Conservation (phyloP, 2,888 invertebrate species). For the Ennomos erosarius region DNA sequence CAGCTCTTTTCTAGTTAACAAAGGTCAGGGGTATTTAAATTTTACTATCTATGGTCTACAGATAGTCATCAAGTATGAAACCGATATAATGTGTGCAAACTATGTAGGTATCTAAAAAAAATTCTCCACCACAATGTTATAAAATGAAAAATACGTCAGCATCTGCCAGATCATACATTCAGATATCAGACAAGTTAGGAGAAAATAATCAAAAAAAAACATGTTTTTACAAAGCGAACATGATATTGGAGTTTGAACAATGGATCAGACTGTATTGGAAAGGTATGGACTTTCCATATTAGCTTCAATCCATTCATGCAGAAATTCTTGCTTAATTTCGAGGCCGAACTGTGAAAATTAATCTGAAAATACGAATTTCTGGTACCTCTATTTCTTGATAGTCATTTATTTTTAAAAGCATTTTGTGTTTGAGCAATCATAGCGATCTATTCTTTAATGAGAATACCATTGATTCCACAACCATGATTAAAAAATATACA, state of each 20-base stretch:
- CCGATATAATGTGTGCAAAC: too few species aligned
- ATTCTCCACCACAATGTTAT: too few species aligned
- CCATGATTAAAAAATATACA: too few species aligned
- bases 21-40: too few species aligned
- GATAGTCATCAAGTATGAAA: too few species aligned
- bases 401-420: constrained; percentile 5
- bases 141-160: not conserved
- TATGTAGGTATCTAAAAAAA: too few species aligned
- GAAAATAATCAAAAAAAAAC: constrained; percentile 26
- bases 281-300: constrained; percentile 32
- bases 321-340: constrained; percentile 36
- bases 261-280: constrained; percentile 39
- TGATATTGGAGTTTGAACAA: constrained; percentile 41
- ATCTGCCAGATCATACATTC: not conserved
- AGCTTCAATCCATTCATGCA: constrained; percentile 37
- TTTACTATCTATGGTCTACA: too few species aligned
- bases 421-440: not conserved
- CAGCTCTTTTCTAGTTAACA: too few species aligned
- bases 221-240: constrained; percentile 34
- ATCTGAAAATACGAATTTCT: not conserved
- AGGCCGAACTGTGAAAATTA: constrained; percentile 18
- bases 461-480: too few species aligned
- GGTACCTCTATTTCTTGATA: too few species aligned
- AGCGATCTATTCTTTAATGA: too few species aligned
- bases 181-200: constrained; percentile 10